Evolutionary conservation across 2,888 invertebrate species (phyloP).

Genomic region (Melanostoma mellinum): DNA sequence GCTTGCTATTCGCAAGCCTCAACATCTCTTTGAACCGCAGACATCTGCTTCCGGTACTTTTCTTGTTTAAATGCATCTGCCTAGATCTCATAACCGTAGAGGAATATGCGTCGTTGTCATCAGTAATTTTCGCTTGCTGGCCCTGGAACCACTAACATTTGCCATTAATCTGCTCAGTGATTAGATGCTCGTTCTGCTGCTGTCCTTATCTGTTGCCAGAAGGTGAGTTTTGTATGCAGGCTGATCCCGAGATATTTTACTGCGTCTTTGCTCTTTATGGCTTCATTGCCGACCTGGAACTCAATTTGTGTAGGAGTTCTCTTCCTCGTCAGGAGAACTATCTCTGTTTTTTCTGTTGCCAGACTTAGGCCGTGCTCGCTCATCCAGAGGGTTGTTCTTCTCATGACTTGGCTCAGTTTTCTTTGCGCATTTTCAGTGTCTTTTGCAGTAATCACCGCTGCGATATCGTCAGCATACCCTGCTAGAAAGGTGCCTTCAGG

Average conservation of each 20-base stretch:
- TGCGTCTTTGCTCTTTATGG: not conserved
- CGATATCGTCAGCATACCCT: not conserved
- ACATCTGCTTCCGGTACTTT: conserved; percentile 62
- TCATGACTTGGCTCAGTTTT: not conserved
- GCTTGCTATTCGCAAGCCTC: conserved; percentile 66
- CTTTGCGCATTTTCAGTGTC: not conserved
- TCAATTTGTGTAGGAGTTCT: not conserved
- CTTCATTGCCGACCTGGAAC: not conserved
- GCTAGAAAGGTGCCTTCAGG: too few species aligned
- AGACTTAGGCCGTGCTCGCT: not conserved
- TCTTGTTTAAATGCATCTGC: conserved; percentile 33
- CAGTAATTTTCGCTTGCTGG: too few species aligned
- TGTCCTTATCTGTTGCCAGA: conserved; percentile 56
- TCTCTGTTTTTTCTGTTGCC: not conserved
- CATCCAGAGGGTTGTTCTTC: not conserved
- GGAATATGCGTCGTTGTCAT: too few species aligned
- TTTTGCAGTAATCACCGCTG: not conserved
- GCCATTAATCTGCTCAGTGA: conserved; percentile 71
- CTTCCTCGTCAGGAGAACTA: not conserved
- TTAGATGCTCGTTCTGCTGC: conserved; percentile 62
- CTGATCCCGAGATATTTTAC: conserved; percentile 70
- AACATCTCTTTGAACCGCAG: conserved; percentile 60
- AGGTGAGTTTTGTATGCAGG: conserved; percentile 65
- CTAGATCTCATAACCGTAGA: not conserved
- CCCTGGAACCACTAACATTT: conserved; percentile 65